These are phyloP conservation scores for Tetraneura akinire DNA, from an alignment of 1,140 invertebrate species.

Conservation along the genomic window DNA sequence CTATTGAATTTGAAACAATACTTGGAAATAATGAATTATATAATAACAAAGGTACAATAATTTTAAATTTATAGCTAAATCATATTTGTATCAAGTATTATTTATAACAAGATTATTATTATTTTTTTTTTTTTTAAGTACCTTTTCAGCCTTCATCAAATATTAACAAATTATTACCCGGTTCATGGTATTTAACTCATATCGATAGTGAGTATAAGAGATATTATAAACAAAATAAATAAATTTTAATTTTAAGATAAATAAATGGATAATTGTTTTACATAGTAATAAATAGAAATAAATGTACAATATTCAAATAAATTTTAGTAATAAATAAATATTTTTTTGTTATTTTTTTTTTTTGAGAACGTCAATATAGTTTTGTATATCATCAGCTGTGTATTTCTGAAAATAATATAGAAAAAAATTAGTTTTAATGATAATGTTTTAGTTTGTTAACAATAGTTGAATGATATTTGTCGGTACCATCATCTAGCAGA, in stretches of 20 bases:
- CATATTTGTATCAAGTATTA: too few relatives aligned
- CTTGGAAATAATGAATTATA: conserved; percentile 74
- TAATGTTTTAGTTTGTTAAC: too few relatives aligned
- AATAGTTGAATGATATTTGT: too few relatives aligned
- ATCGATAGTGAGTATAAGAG: conserved; percentile 85
- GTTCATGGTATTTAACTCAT: conserved; percentile 84
- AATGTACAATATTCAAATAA: neutral
- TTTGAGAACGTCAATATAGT: neutral
- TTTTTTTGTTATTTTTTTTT: neutral
- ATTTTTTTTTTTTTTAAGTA: conserved; percentile 62
- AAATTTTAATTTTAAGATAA: neutral
- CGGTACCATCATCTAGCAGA: too few relatives aligned
- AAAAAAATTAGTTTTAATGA: neutral
- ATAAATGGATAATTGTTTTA: neutral
- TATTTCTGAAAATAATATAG: conserved; percentile 28
- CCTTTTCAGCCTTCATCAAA: conserved; percentile 80
- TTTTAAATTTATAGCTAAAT: too few relatives aligned
- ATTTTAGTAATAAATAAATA: neutral
- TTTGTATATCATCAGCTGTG: neutral
- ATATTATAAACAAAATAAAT: conserved; percentile 64
- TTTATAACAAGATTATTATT: conserved; percentile 59
- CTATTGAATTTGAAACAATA: conserved; percentile 69
- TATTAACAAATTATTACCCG: conserved; percentile 75
- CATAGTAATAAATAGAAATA: neutral
- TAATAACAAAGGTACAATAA: conserved; percentile 60